Conservation (phyloP, 2,113 vertebrate genomes). For the Odocoileus virginianus region DNA sequence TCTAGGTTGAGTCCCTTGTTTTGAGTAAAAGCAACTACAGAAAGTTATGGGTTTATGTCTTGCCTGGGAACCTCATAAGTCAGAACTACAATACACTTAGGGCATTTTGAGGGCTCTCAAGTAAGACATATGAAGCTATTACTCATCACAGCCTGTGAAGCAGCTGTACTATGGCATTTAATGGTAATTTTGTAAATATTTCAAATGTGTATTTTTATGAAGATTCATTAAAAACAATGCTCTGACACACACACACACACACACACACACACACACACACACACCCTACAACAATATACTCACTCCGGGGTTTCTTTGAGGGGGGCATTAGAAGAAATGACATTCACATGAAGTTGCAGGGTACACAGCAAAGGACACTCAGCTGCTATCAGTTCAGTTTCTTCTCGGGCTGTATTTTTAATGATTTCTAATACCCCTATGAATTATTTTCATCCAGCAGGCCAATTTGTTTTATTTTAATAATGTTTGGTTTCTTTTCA, state of each 20-base stretch:
- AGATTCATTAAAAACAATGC: background rate
- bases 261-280: background rate
- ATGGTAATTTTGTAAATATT: constrained; percentile 45
- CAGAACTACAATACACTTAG: constrained; percentile 43
- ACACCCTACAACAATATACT: background rate
- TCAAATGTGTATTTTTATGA: constrained; percentile 24
- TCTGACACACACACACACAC: background rate
- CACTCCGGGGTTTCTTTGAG: background rate
- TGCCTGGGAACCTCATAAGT: constrained; percentile 48
- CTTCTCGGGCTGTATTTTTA: constrained; percentile 37
- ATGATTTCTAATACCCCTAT: constrained; percentile 42
- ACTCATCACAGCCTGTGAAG: background rate
- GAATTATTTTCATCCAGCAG: constrained; percentile 51
- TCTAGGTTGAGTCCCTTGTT: constrained; percentile 8
- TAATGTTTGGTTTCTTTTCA: constrained; percentile 55
- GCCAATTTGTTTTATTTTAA: constrained; percentile 47
- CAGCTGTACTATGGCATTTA: background rate
- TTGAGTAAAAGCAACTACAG: constrained; percentile 20
- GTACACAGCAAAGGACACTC: background rate
- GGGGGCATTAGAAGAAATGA: background rate
- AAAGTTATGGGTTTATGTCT: constrained; percentile 44
- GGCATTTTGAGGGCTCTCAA: background rate
- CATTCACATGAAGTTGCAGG: background rate
- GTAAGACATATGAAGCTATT: constrained; percentile 50
- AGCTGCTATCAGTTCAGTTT: background rate